phyloP scores from a whole-genome alignment of 2,888 invertebrate genomes.

The Ernsta delagoae region DNA sequence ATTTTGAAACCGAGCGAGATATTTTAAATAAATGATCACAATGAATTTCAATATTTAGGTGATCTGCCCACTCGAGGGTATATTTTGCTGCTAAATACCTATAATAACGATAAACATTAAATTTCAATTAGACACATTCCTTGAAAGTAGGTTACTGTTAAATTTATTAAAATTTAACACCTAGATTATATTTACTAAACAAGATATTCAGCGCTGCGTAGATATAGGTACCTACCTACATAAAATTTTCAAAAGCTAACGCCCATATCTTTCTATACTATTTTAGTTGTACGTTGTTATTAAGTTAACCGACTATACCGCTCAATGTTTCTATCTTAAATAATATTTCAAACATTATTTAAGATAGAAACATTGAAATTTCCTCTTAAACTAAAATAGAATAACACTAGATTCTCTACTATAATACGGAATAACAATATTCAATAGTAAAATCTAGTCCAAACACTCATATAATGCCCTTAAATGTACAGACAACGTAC shows the following conservation, averaged over 20 bases:
- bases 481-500: too few species aligned
- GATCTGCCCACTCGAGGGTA: not conserved
- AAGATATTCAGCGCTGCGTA: not conserved
- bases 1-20: not conserved
- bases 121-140: conserved; percentile 10
- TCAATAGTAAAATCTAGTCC: too few species aligned
- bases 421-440: too few species aligned
- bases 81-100: not conserved
- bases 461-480: too few species aligned
- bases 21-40: not conserved
- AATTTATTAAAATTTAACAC: conserved; percentile 5
- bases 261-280: not conserved
- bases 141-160: conserved; percentile 7
- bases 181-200: not conserved
- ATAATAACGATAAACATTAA: conserved; percentile 3
- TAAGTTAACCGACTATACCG: too few species aligned
- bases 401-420: too few species aligned
- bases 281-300: too few species aligned
- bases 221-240: not conserved
- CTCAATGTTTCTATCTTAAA: too few species aligned
- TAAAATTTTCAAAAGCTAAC: not conserved
- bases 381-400: too few species aligned
- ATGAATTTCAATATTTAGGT: not conserved
- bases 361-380: too few species aligned
- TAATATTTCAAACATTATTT: too few species aligned